A percentile compares a stretch with the other conserved stretches of the same genome.
phyloP scores from a whole-genome alignment of 2,797 vertebrate genomes.

The Cynopterus sphinx region DNA sequence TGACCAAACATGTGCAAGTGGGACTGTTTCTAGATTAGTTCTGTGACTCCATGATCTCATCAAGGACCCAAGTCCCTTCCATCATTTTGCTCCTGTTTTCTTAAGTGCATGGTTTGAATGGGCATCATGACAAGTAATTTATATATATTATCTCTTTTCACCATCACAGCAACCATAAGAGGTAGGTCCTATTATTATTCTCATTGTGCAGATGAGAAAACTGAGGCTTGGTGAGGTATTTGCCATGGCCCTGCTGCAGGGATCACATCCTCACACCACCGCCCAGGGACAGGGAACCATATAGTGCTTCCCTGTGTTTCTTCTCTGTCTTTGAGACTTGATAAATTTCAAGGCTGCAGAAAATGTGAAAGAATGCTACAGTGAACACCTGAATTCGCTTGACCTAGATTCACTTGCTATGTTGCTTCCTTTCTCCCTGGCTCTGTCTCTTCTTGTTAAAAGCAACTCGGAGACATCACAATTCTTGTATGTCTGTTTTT shows the following conservation, averaged over 20 bases:
- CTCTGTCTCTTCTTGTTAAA: not conserved
- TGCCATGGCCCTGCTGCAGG: not conserved
- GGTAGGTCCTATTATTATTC: not conserved
- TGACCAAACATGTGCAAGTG: not conserved
- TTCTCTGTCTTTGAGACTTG: not conserved
- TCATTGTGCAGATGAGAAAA: not conserved
- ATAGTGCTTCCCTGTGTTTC: not conserved
- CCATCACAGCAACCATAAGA: not conserved
- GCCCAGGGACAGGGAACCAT: not conserved
- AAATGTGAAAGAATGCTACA: not conserved
- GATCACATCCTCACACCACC: too few species aligned
- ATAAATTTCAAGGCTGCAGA: not conserved
- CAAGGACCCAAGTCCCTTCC: not conserved
- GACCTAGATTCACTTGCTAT: not conserved
- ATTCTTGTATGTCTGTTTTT: not conserved
- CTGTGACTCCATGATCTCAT: not conserved
- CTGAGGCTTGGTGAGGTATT: not conserved
- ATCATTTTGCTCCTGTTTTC: not conserved
- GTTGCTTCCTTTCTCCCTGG: not conserved
- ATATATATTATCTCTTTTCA: not conserved
- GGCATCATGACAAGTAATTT: not conserved
- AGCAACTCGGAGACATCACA: not conserved
- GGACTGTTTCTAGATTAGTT: not conserved
- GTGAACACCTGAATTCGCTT: not conserved
- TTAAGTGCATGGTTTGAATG: not conserved